Conservation (phyloP, 2,797 vertebrate genomes). For the Siniperca undulata region DNA sequence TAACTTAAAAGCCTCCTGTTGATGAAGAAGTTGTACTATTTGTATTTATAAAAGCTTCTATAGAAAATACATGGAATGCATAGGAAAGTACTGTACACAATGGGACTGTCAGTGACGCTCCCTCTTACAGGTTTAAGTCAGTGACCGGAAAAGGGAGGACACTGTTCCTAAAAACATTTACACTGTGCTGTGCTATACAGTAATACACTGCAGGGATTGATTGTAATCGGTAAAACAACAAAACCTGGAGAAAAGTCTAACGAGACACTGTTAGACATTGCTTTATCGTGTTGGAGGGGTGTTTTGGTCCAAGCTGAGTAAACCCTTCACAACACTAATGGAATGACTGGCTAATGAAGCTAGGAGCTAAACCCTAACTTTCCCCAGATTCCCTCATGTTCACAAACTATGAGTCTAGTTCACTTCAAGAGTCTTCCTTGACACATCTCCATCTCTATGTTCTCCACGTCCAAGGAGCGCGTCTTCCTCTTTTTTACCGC, state of each 20-base stretch:
- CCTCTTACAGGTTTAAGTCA: slow-evolving; percentile 49
- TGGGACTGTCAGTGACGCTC: slow-evolving; percentile 42
- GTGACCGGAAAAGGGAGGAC: slow-evolving; percentile 39
- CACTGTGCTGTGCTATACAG: slow-evolving; percentile 62
- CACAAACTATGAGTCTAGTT: slow-evolving; percentile 43
- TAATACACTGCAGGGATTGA: slow-evolving; percentile 52
- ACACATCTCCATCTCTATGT: slow-evolving; percentile 19
- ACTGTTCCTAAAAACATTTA: slow-evolving; percentile 55
- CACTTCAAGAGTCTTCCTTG: slow-evolving; percentile 14
- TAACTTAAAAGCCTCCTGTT: slow-evolving; percentile 86
- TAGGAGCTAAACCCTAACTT: slow-evolving; percentile 25
- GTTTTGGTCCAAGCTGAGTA: slow-evolving; percentile 62
- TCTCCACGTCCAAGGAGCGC: slow-evolving; percentile 4
- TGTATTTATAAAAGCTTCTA: slow-evolving; percentile 72
- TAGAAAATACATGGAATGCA: slow-evolving; percentile 77
- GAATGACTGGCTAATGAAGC: slow-evolving; percentile 39
- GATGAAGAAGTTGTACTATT: slow-evolving; percentile 84
- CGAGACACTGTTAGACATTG: slow-evolving; percentile 10
- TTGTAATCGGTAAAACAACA: slow-evolving; percentile 43
- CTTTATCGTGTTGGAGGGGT: slow-evolving; percentile 21
- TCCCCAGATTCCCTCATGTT: slow-evolving; percentile 36
- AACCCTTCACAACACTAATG: slow-evolving; percentile 52
- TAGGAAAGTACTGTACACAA: slow-evolving; percentile 71
- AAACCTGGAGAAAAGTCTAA: slow-evolving; percentile 7
- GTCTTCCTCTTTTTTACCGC: slow-evolving; percentile 10